Conservation (phyloP, 1,140 invertebrate genomes). For the Cardiocondyla obscurior region DNA sequence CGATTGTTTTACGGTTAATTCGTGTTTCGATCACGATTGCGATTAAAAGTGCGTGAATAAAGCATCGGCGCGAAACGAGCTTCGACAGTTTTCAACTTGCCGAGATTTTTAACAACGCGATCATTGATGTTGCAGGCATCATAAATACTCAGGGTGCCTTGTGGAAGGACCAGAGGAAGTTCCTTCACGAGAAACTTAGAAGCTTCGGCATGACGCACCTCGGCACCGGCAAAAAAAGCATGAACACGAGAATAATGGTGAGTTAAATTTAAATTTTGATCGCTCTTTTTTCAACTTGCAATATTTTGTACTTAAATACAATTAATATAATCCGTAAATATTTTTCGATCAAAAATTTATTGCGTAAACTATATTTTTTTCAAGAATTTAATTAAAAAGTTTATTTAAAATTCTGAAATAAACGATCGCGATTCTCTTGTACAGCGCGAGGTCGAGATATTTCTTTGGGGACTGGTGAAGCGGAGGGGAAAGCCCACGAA, state of each 20-base stretch:
- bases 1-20: constrained; percentile 57
- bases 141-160: constrained; percentile 95
- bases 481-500: constrained; percentile 87
- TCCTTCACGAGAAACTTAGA: constrained; percentile 94
- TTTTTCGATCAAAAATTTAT: neutral
- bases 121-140: constrained; percentile 88
- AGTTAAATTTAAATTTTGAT: constrained; percentile 77
- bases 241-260: constrained; percentile 95
- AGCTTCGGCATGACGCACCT: constrained; percentile 95
- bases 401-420: neutral
- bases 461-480: constrained; percentile 87
- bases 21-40: constrained; percentile 43
- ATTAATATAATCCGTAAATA: constrained; percentile 1
- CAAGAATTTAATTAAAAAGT: neutral
- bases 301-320: neutral
- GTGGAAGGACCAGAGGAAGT: constrained; percentile 96
- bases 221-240: constrained; percentile 90
- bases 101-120: too few species aligned
- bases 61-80: too few species aligned
- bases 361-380: neutral
- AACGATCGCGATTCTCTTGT: neutral
- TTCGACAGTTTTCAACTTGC: too few species aligned
- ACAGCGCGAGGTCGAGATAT: constrained; percentile 90
- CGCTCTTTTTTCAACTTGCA: neutral
- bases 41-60: constrained; percentile 29